A percentile compares a stretch with the other conserved stretches of the same genome.
phyloP scores from a whole-genome alignment of 2,888 invertebrate species.

The Hyppa rectilinea region DNA sequence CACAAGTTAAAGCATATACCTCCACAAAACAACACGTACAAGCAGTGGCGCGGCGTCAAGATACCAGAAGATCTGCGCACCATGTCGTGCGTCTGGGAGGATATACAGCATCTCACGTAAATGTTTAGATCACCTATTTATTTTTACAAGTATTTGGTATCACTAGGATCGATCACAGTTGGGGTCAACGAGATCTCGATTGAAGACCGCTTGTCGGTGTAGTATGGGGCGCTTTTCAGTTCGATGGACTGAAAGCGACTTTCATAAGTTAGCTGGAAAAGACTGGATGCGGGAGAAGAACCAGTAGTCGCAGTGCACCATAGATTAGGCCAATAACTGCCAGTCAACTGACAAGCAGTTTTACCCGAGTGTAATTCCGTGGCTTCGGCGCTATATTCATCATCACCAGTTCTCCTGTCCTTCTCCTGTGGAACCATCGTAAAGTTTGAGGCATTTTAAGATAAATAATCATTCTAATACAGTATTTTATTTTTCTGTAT shows the following conservation, averaged over 20 bases:
- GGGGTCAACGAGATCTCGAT: not conserved
- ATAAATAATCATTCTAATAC: not conserved
- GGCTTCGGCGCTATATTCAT: not conserved
- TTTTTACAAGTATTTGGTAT: not conserved
- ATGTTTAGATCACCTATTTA: conserved; percentile 38
- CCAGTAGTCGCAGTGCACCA: not conserved
- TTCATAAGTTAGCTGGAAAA: not conserved
- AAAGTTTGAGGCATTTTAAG: not conserved
- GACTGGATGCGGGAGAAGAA: not conserved
- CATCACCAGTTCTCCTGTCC: not conserved
- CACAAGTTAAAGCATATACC: conserved; percentile 87
- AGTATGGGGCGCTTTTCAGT: too few relatives aligned
- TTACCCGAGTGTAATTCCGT: not conserved
- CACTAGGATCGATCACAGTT: not conserved
- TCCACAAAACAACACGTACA: conserved; percentile 88
- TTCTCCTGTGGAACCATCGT: not conserved
- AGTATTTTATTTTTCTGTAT: conserved; percentile 21
- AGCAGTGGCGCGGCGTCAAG: conserved; percentile 89
- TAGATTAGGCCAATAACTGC: not conserved
- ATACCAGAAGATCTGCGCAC: conserved; percentile 90
- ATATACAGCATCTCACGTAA: conserved; percentile 91
- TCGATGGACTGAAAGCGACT: not conserved
- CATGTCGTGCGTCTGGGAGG: conserved; percentile 92
- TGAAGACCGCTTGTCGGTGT: not conserved
- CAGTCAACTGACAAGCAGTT: conserved; percentile 1